Conservation (phyloP, 92 coral and sea anemone genomes). For the Heliopora coerulea region DNA sequence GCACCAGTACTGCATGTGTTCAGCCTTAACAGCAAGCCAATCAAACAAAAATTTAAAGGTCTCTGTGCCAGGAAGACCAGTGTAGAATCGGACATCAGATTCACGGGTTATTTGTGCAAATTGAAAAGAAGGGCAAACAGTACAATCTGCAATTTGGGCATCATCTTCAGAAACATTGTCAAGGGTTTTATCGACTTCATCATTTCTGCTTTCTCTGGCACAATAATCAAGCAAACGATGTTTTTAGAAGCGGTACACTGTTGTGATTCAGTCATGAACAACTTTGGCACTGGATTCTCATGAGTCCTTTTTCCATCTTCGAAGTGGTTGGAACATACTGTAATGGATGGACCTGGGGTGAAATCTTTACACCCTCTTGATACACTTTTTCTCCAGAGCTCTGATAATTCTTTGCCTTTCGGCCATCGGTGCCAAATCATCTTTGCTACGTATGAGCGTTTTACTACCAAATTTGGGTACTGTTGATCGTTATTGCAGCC, state of each 20-base stretch:
- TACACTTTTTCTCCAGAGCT: slow-evolving; percentile 15
- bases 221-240: too few relatives aligned
- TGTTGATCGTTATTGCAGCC: slow-evolving; percentile 23
- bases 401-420: slow-evolving; percentile 15
- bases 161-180: neutral
- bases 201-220: too few relatives aligned
- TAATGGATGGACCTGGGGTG: neutral
- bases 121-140: slow-evolving; percentile 1
- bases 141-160: neutral
- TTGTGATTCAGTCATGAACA: neutral
- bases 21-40: slow-evolving; percentile 45
- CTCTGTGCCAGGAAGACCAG: slow-evolving; percentile 43
- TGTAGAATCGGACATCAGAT: slow-evolving; percentile 41
- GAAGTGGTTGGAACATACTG: neutral
- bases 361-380: too few relatives aligned
- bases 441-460: slow-evolving; percentile 19
- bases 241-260: neutral
- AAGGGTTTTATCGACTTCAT: too few relatives aligned
- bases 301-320: neutral
- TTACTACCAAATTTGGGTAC: slow-evolving; percentile 3
- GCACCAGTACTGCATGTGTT: slow-evolving; percentile 63
- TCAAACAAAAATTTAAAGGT: slow-evolving; percentile 53
- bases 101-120: slow-evolving; percentile 52
- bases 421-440: slow-evolving; percentile 18
- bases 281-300: neutral